These are phyloP conservation scores for Hycleus phaleratus DNA, from an alignment of 1,140 invertebrate genomes.

Conservation along the genomic window DNA sequence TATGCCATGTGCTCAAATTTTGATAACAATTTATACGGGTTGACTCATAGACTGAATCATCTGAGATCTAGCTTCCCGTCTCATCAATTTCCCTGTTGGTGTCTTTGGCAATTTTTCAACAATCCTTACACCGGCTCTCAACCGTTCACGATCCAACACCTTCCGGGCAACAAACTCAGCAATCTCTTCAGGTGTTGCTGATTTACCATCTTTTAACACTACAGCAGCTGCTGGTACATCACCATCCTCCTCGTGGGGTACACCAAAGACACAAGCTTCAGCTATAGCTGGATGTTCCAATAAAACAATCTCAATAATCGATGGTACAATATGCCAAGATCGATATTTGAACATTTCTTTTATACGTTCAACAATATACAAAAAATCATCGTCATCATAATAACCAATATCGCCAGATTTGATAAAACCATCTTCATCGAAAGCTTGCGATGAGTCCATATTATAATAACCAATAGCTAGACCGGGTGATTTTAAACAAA, in stretches of 20 bases:
- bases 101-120: constrained; percentile 3
- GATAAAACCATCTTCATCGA: constrained; percentile 53
- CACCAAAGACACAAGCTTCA: constrained; percentile 65
- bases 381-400: constrained; percentile 52
- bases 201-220: constrained; percentile 34
- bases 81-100: constrained; percentile 8
- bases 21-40: too few relatives aligned
- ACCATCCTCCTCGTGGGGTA: constrained; percentile 53
- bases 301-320: constrained; percentile 71
- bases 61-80: not conserved
- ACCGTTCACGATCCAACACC: constrained; percentile 5
- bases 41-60: too few relatives aligned
- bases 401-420: constrained; percentile 63
- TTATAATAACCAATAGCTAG: constrained; percentile 48
- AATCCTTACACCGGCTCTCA: constrained; percentile 25
- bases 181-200: not conserved
- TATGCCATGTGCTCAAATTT: too few relatives aligned
- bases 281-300: constrained; percentile 58
- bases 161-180: constrained; percentile 4
- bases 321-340: constrained; percentile 46
- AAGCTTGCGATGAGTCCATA: constrained; percentile 54
- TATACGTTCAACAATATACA: constrained; percentile 44
- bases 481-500: constrained; percentile 45
- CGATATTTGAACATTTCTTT: too few relatives aligned
- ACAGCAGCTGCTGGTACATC: constrained; percentile 60